Conservation (phyloP, 2,888 invertebrate species). For the Conus canariensis region DNA sequence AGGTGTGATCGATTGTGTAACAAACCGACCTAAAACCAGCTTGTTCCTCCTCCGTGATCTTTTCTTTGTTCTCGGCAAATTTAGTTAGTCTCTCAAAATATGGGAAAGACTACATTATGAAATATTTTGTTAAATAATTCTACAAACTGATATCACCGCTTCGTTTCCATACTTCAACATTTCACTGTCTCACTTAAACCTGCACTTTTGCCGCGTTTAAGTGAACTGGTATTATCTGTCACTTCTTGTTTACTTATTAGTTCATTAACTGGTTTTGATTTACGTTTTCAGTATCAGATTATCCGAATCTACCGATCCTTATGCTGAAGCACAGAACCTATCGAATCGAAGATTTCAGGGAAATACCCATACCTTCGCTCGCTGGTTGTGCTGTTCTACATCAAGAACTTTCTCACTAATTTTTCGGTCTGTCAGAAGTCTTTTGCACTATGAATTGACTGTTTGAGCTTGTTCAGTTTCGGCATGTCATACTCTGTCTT, state of each 20-base stretch:
- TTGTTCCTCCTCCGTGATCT: background rate
- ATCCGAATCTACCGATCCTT: no score
- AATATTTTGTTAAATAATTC: background rate
- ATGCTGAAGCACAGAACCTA: no score
- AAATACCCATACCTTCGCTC: no score
- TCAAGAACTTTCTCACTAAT: no score
- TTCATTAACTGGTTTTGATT: no score
- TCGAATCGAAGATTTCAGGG: no score
- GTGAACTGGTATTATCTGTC: background rate
- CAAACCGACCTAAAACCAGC: background rate
- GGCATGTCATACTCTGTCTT: no score
- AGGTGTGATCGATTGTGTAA: background rate
- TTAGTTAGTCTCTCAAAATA: background rate
- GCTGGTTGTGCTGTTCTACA: no score
- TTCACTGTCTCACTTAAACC: background rate
- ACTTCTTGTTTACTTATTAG: background rate
- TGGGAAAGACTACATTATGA: background rate
- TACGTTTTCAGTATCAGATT: no score
- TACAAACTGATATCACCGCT: background rate
- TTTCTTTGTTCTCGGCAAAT: background rate
- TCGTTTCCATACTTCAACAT: background rate
- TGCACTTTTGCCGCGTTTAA: background rate
- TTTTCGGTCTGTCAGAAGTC: no score
- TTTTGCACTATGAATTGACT: no score
- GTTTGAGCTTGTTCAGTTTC: no score